These are phyloP conservation scores for Escarpia spicata DNA, from an alignment of 2,888 invertebrate genomes.

Conservation along the genomic window DNA sequence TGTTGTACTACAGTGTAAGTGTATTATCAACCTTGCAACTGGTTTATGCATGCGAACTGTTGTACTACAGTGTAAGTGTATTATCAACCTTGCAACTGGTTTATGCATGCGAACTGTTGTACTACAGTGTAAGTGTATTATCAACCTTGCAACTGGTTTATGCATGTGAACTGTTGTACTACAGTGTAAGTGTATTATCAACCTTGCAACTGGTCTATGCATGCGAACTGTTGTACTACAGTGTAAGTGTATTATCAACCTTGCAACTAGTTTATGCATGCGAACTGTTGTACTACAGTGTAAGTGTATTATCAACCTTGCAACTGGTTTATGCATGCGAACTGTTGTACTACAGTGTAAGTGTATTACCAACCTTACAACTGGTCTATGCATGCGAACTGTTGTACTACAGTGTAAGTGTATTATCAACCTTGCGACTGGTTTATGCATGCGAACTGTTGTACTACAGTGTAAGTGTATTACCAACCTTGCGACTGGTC, in stretches of 20 bases:
- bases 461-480: not conserved
- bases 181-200: not conserved
- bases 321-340: too few relatives aligned
- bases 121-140: not conserved
- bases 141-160: too few relatives aligned
- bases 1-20: not conserved
- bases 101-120: not conserved
- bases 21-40: too few relatives aligned
- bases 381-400: not conserved
- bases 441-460: not conserved
- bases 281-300: not conserved
- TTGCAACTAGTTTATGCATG: not conserved
- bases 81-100: too few relatives aligned
- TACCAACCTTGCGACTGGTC: too few relatives aligned
- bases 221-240: not conserved
- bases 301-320: not conserved
- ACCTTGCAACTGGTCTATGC: too few relatives aligned
- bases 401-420: not conserved
- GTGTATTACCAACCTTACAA: not conserved
- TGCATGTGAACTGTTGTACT: not conserved
- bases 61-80: not conserved
- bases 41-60: not conserved
- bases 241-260: not conserved
- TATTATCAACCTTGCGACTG: too few relatives aligned
- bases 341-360: not conserved